Base-by-base conservation (phyloP, 2,888 invertebrate genomes). In the Laothoe populi region DNA sequence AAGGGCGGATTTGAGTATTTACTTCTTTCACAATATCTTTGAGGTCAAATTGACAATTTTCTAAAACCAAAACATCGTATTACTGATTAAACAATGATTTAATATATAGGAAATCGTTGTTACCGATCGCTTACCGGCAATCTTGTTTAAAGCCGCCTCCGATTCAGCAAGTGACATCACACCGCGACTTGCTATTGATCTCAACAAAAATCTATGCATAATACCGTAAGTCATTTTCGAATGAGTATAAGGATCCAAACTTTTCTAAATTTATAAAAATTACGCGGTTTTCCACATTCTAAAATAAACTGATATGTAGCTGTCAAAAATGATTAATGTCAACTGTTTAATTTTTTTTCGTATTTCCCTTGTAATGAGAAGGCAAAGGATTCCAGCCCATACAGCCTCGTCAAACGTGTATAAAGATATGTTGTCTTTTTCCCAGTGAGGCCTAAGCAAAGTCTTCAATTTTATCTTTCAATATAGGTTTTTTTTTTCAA, bases 131-230 rank as follows among this genome's bases (percentile, higher is more conserved):
- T 68, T 75, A 86, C 88, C 86, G 62, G 71, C 63, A 67, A 73
- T 77, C 11, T 71, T 70, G 21, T 74, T 67, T 19, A 89, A 38
- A 60, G 78, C 63, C 66, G 73, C 66, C 58, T 81, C 69, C 10
- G 82, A 74, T 66, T 90, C 86, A n/a, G 65, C 45, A 5, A 86
- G 38, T 4, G 84, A 66, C 58, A 92, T 64, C n/a, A 88, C 88
- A 31, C 92, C 91, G 26, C 81, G 82, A 66, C 87, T 86, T 8
- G 88, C 87, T 8, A 91, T 68, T 11, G 88, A 81, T 65, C 90
- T 77, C 8, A 92, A 69, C 53, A 92, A 70, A 70, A 81, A 88
- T 64, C 87, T 79, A 65, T 91, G 90, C 10, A 79, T 61, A 21
- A 70, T 72, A 24, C 80, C 81, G 73, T 90, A 90, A 57, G 63